Evolutionary conservation across 2,888 invertebrate genomes (phyloP).

Genomic region (Bibio marci): DNA sequence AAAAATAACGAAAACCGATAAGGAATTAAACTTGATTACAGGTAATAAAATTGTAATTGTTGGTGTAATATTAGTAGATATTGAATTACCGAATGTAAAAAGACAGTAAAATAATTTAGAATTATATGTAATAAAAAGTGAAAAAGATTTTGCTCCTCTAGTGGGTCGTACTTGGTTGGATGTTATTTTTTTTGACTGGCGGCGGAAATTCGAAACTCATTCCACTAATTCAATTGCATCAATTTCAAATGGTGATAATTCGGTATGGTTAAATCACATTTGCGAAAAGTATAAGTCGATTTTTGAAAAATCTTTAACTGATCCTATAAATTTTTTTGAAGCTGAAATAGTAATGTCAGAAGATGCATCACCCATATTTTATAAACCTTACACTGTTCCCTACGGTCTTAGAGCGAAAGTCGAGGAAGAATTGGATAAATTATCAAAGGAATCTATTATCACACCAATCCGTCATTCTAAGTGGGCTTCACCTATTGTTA

Average conservation of each 20-base stretch:
- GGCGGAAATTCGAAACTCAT: background rate
- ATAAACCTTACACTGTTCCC: slow-evolving; percentile 13
- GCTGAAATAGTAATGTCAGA: background rate
- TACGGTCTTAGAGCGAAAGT: slow-evolving; percentile 12
- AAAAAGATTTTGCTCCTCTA: background rate
- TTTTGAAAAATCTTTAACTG: background rate
- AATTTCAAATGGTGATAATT: background rate
- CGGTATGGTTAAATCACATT: background rate
- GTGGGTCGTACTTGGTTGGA: background rate
- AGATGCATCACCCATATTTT: slow-evolving; percentile 10
- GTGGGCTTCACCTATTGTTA: slow-evolving; percentile 17
- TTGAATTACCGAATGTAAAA: no score
- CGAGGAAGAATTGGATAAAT: slow-evolving; percentile 11
- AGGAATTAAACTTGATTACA: background rate
- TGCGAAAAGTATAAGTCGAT: background rate
- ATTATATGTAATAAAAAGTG: background rate
- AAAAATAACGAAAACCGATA: background rate
- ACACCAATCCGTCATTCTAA: slow-evolving; percentile 11
- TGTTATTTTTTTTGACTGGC: background rate
- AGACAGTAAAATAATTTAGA: background rate
- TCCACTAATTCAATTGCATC: background rate
- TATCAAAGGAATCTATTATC: slow-evolving; percentile 11
- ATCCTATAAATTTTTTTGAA: background rate
- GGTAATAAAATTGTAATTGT: background rate
- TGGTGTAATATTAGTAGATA: background rate